Evolutionary conservation across 2,888 invertebrate species (phyloP).

Genomic region (Oscheius sp.): DNA sequence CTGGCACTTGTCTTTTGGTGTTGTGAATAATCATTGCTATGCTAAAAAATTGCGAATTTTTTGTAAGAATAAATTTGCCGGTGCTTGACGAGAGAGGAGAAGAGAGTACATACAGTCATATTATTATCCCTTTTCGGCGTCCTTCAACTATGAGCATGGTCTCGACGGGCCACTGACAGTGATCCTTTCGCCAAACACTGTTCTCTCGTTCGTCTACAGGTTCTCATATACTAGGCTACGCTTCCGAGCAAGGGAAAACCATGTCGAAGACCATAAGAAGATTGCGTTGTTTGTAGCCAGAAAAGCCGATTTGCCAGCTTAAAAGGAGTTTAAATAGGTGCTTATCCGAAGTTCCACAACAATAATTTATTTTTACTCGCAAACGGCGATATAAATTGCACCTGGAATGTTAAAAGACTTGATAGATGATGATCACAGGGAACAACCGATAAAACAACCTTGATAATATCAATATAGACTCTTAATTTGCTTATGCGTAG

Average conservation of each 20-base stretch:
- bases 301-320: too few species aligned
- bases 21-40: neutral
- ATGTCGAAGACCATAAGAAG: too few species aligned
- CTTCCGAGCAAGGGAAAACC: neutral
- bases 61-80: conserved; percentile 20
- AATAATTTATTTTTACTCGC: too few species aligned
- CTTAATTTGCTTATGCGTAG: conserved; percentile 35
- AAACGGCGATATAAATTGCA: too few species aligned
- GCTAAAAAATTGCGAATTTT: neutral
- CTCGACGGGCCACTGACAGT: conserved; percentile 23
- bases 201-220: conserved; percentile 4
- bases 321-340: too few species aligned
- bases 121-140: conserved; percentile 19
- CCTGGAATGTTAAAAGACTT: neutral
- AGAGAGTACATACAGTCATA: neutral
- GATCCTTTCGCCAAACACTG: conserved; percentile 23
- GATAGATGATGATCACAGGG: neutral
- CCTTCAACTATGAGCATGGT: conserved; percentile 12
- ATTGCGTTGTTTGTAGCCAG: too few species aligned
- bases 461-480: neutral
- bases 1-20: neutral
- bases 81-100: neutral
- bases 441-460: neutral
- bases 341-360: too few species aligned
- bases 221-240: neutral